Percentiles rank a stretch among this genome's conserved stretches.
phyloP scores from a whole-genome alignment of 37 sponge, comb jelly and placozoan genomes.

The Ephydatia muelleri region DNA sequence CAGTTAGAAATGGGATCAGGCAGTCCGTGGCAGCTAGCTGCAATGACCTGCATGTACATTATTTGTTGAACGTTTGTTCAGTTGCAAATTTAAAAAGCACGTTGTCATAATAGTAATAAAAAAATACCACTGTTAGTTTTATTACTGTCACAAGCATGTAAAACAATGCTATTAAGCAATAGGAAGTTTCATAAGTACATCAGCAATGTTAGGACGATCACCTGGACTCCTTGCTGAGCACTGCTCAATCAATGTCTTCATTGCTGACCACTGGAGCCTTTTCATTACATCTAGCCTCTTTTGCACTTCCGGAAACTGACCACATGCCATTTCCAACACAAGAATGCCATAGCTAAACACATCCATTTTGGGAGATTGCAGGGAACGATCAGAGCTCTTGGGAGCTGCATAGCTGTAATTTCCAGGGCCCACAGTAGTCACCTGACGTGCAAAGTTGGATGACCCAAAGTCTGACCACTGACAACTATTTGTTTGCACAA shows the following conservation, averaged over 20 bases:
- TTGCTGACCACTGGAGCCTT: neutral
- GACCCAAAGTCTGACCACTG: slow-evolving; percentile 65
- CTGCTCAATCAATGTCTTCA: neutral
- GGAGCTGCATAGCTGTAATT: slow-evolving; percentile 57
- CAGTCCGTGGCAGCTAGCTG: slow-evolving; percentile 10
- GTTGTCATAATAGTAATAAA: neutral
- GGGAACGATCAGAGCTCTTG: slow-evolving; percentile 22
- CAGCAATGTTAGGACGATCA: slow-evolving; percentile 8
- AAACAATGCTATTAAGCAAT: neutral
- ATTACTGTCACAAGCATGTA: slow-evolving; percentile 69
- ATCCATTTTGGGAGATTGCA: slow-evolving; percentile 60
- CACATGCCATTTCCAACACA: slow-evolving; percentile 41
- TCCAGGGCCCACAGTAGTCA: slow-evolving; percentile 39
- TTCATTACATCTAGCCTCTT: neutral
- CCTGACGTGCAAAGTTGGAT: slow-evolving; percentile 49
- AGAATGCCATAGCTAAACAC: slow-evolving; percentile 67
- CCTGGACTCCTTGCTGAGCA: neutral
- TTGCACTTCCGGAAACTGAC: slow-evolving; percentile 39
- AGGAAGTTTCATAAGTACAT: slow-evolving; percentile 10
- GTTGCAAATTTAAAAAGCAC: neutral
- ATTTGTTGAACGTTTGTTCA: neutral
- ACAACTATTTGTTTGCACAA: neutral
- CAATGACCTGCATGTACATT: slow-evolving; percentile 28
- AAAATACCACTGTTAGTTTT: slow-evolving; percentile 20
- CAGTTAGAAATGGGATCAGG: slow-evolving; percentile 22